These are phyloP conservation scores for Eupithecia insigniata DNA, from an alignment of 2,888 invertebrate species.

Conservation along the genomic window DNA sequence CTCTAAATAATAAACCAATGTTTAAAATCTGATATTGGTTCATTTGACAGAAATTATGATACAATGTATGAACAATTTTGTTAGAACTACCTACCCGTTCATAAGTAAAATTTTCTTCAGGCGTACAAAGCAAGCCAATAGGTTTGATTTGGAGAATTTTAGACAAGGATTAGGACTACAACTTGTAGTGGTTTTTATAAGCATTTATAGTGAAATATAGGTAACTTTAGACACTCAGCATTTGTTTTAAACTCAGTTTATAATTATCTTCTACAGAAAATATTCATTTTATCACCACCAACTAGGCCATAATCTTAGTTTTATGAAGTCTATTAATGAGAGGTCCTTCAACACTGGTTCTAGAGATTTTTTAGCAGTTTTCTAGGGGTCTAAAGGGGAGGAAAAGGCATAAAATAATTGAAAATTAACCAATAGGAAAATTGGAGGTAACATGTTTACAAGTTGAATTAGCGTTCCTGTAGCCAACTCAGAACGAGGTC, in stretches of 20 bases:
- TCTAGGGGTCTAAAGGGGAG: background rate
- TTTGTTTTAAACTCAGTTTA: background rate
- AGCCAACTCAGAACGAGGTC: conserved; percentile 44
- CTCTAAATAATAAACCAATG: background rate
- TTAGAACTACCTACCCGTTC: background rate
- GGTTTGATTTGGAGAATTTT: background rate
- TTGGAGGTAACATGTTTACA: conserved; percentile 41
- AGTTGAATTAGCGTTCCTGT: conserved; percentile 19
- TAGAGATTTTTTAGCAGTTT: background rate
- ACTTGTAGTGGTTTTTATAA: background rate
- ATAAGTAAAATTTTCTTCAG: background rate
- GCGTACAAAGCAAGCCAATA: background rate
- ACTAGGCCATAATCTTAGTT: background rate
- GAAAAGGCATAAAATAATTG: background rate
- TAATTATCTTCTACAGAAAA: background rate
- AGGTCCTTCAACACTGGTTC: background rate
- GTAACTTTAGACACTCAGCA: background rate
- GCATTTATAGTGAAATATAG: background rate
- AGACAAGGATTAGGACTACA: background rate
- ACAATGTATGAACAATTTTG: background rate
- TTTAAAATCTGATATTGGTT: background rate
- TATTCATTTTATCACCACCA: background rate
- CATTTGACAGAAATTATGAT: background rate
- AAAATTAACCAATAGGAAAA: conserved; percentile 29
- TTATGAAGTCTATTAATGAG: background rate